Evolutionary conservation across 2,113 vertebrate genomes (phyloP).

Genomic region (Hiodon tergisus): DNA sequence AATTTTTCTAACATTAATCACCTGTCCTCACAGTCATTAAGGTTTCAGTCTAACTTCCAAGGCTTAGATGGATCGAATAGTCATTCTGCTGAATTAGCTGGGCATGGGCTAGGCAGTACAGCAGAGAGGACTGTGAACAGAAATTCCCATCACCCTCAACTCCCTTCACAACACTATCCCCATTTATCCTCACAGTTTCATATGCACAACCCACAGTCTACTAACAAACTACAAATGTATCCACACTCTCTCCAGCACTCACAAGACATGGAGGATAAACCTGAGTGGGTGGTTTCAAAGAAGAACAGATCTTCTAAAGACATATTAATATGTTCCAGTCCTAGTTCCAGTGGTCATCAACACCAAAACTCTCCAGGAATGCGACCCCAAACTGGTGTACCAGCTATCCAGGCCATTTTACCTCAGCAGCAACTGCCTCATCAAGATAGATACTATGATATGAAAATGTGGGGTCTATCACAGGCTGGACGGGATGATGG

Average conservation of each 20-base stretch:
- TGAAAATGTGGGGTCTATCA: slow-evolving; percentile 63
- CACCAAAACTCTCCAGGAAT: slow-evolving; percentile 26
- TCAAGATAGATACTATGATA: slow-evolving; percentile 55
- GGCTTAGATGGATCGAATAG: slow-evolving; percentile 53
- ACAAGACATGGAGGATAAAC: slow-evolving; percentile 51
- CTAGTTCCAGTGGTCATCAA: slow-evolving; percentile 47
- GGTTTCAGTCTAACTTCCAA: slow-evolving; percentile 57
- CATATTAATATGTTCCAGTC: slow-evolving; percentile 48
- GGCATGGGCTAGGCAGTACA: slow-evolving; percentile 55
- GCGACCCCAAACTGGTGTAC: slow-evolving; percentile 43
- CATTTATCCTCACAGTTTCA: slow-evolving; percentile 49
- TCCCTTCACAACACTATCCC: slow-evolving; percentile 54
- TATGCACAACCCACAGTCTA: slow-evolving; percentile 24
- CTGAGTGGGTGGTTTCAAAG: slow-evolving; percentile 52
- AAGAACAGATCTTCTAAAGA: slow-evolving; percentile 58
- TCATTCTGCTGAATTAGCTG: slow-evolving; percentile 44
- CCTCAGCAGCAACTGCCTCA: slow-evolving; percentile 43
- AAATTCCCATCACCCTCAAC: slow-evolving; percentile 45
- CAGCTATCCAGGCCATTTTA: slow-evolving; percentile 42
- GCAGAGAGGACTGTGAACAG: slow-evolving; percentile 52
- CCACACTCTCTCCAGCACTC: slow-evolving; percentile 54
- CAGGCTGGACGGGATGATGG: slow-evolving; percentile 49
- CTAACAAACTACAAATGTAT: slow-evolving; percentile 61
- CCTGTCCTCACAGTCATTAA: slow-evolving; percentile 52
- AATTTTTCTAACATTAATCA: slow-evolving; percentile 49